A percentile compares a stretch with the other conserved stretches of the same genome.
Conservation (phyloP, 1,140 invertebrate genomes). For the Bombus confusus region DNA sequence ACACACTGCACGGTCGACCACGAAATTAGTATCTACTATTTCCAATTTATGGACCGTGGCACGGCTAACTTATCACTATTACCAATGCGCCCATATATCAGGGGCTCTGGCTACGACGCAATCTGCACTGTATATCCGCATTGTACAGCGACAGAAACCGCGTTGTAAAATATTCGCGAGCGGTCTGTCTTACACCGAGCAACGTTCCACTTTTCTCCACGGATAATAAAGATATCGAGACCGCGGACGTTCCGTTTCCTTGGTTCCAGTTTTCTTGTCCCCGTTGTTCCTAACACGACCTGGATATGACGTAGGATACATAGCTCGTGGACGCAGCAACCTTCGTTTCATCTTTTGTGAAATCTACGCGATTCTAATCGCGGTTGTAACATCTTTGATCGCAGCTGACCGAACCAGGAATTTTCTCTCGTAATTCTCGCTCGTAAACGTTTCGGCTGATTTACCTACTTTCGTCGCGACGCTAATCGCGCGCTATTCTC, state of each 20-base stretch:
- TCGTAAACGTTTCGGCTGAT: slow-evolving; percentile 75
- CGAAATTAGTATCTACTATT: slow-evolving; percentile 51
- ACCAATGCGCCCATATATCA: slow-evolving; percentile 38
- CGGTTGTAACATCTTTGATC: slow-evolving; percentile 14
- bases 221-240: slow-evolving; percentile 40
- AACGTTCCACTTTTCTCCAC: background rate
- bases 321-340: too few relatives aligned
- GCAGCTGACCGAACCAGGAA: slow-evolving; percentile 61
- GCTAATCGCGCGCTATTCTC: slow-evolving; percentile 69
- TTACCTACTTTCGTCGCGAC: slow-evolving; percentile 69
- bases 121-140: slow-evolving; percentile 33
- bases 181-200: too few relatives aligned
- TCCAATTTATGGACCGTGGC: slow-evolving; percentile 45
- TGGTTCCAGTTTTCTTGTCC: background rate
- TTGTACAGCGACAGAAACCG: slow-evolving; percentile 37
- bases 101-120: background rate
- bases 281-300: background rate
- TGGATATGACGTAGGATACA: too few relatives aligned
- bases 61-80: slow-evolving; percentile 45
- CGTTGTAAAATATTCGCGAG: slow-evolving; percentile 40
- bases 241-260: background rate
- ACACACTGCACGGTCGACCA: slow-evolving; percentile 11
- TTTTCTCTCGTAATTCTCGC: slow-evolving; percentile 66
- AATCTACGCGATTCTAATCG: slow-evolving; percentile 16
- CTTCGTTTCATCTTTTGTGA: slow-evolving; percentile 18